Percentiles rank a stretch among this genome's conserved stretches.
phyloP scores from a whole-genome alignment of 2,888 invertebrate species.

The Colletes collaris region DNA sequence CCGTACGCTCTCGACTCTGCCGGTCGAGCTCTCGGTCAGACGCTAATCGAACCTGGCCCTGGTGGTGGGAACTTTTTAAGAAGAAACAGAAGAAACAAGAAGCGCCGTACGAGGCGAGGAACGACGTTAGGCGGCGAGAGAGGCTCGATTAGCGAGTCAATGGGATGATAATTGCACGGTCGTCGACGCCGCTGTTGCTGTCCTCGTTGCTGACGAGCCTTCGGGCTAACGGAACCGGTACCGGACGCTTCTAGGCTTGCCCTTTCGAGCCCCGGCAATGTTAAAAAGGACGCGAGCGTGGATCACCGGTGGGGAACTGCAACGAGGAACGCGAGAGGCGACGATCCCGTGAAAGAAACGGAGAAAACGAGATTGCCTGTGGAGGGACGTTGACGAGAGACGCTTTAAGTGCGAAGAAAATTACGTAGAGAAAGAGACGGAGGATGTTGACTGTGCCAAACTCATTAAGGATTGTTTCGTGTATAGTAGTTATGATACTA shows the following conservation, averaged over 20 bases:
- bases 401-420: constrained; percentile 19
- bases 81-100: constrained; percentile 31
- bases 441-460: constrained; percentile 69
- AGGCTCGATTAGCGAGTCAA: constrained; percentile 25
- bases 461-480: constrained; percentile 64
- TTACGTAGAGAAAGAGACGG: neutral
- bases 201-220: constrained; percentile 15
- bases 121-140: neutral
- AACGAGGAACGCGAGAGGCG: neutral
- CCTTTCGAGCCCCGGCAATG: neutral
- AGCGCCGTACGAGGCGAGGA: neutral
- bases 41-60: constrained; percentile 65
- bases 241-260: neutral
- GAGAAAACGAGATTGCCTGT: neutral
- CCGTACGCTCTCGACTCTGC: constrained; percentile 21
- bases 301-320: neutral
- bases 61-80: constrained; percentile 69
- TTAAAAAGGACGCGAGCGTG: too few relatives aligned
- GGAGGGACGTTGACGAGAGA: constrained; percentile 6
- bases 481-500: constrained; percentile 62
- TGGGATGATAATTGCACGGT: constrained; percentile 25
- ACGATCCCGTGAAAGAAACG: neutral
- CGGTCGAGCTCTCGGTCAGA: constrained; percentile 61
- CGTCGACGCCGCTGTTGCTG: constrained; percentile 5
- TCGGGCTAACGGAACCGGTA: neutral